Evolutionary conservation across 2,113 vertebrate species (phyloP), one percentile per base, ranked within the genome.

Genomic region (Callionymus lyra): DNA sequence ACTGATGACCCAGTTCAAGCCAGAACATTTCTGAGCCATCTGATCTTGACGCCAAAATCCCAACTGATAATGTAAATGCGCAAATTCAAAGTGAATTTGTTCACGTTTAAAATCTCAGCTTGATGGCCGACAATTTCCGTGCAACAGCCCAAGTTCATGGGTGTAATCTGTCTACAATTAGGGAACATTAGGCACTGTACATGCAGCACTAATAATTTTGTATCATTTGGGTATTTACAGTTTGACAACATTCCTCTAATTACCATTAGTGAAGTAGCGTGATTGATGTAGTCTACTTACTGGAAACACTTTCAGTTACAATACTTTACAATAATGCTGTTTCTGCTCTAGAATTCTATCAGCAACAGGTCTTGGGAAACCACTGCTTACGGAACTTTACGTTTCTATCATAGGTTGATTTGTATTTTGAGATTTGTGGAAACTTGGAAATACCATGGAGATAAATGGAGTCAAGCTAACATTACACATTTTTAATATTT

Each of bases 1-100:
- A 58, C 51, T 63, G 44, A 54, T 74, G 65, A 74, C 75, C 79
- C 72, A 80, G 54, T 77, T 79, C 51, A 63, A 44, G 45, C 34
- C 59, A 44, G 41, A 71, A 54, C 53, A 58, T 68, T 66, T 59
- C 31, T 56, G 39, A 65, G 55, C 63, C 57, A 74, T 76, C 62
- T 69, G 60, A 78, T 77, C 55, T 61, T 16, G 39, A 50, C 66
- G 54, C 56, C 53, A 60, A 63, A 63, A 63, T 59, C 55, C 4
- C 59, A 62, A 66, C 39, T 49, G 44, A 62, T 47, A 59, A 73
- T 76, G 53, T 41, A 64, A 70, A 78, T 72, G 58, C 72, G 65
- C 67, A 58, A 57, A 72, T 56, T 60, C 40, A 44, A 59, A 64
- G 64, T 63, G 72, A 67, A 68, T 58, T 52, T 48, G 69, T 60